Base-by-base conservation (phyloP, 2,888 invertebrate species). In the Torymus aiolomorphi region DNA sequence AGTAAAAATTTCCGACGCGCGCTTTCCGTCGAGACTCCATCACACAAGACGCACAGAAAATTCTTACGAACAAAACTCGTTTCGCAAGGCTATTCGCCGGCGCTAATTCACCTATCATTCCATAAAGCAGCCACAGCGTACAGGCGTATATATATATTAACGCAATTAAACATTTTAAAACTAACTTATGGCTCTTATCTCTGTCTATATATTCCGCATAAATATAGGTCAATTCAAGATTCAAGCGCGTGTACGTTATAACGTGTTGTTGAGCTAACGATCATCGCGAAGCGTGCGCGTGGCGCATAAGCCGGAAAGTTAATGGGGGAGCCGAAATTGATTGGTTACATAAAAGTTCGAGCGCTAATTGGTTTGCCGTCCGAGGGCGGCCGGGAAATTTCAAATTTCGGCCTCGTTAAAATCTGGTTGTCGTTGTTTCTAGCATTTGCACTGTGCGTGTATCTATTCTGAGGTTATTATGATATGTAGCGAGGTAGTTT, bases 181-280 rank as follows among this genome's bases (percentile, higher is more conserved):
- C 52, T 57, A 49, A 72, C 24, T 59, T 16, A 62, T 72, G 24
- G 52, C 52, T 70, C 49, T 61, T 31, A 31, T 31, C 8, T 62
- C 52, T 20, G n/a, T 61, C 14, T 5, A 12, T 61, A 71, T 20
- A 18, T 62, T 24, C 11, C 4, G 18, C 14, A 24, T 59, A 73
- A 73, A 63, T 24, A 24, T 73, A 63, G 63, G 63, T 73, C 73
- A 56, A 63, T 63, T 73, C 52, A 56, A 42, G n/a, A n/a, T 31
- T 20, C 31, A 59, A 14, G n/a, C 61, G 59, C 49, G n/a, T 31
- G 31, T 31, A 31, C 8, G 8, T 5, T 63, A 65, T 16, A 14
- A 14, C 52, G 24, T 8, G 56, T 61, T 71, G 61, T 71, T 61
- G 18, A 49, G 61, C 31, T 71, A 71, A 71, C 61, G 71, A 71